Evolutionary conservation across 2,797 vertebrate genomes (phyloP).

Genomic region (Chrosomus eos): DNA sequence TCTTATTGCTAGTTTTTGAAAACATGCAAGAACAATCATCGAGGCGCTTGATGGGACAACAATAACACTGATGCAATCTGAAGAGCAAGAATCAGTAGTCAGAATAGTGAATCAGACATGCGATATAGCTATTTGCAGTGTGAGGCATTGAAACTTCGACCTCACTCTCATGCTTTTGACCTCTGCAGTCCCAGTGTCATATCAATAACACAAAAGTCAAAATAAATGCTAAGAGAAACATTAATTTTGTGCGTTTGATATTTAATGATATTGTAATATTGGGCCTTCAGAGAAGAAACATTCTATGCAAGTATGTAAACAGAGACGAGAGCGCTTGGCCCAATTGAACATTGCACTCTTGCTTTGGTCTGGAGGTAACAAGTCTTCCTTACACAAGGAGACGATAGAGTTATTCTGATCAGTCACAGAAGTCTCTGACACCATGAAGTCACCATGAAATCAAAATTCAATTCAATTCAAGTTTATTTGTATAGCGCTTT

Average conservation of each 20-base stretch:
- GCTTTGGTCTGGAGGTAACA: too few relatives aligned
- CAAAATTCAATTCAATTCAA: too few relatives aligned
- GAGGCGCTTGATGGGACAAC: slow-evolving; percentile 39
- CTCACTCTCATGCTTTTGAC: background rate
- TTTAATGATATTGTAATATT: too few relatives aligned
- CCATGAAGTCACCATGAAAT: too few relatives aligned
- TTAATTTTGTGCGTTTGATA: background rate
- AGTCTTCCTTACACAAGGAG: too few relatives aligned
- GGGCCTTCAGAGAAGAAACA: too few relatives aligned
- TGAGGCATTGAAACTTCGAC: background rate
- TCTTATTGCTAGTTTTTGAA: slow-evolving; percentile 60
- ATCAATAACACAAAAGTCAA: background rate
- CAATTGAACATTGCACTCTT: too few relatives aligned
- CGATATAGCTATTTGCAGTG: background rate
- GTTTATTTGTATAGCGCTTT: too few relatives aligned
- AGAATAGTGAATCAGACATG: slow-evolving; percentile 1
- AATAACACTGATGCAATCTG: slow-evolving; percentile 40
- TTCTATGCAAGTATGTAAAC: too few relatives aligned
- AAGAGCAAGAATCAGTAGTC: background rate
- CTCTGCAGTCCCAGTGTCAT: background rate
- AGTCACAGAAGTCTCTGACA: too few relatives aligned
- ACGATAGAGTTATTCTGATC: too few relatives aligned
- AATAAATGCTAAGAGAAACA: background rate
- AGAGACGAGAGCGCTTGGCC: too few relatives aligned
- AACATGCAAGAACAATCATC: slow-evolving; percentile 68